Evolutionary conservation across 92 coral and sea anemone species (phyloP).

Genomic region (Palythoa heliodiscus): DNA sequence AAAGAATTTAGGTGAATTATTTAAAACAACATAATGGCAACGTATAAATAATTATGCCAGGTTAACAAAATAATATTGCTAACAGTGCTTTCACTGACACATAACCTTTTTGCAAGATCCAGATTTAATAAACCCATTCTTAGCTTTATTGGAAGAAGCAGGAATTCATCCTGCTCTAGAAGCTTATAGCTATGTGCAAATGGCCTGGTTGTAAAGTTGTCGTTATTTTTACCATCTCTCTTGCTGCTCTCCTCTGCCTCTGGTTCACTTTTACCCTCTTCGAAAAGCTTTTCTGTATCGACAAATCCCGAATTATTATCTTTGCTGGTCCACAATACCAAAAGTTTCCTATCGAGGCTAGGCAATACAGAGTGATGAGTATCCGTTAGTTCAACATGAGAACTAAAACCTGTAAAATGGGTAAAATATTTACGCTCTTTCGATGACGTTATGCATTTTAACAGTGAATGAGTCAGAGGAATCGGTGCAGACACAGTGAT

Average conservation of each 20-base stretch:
- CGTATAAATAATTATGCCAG: slow-evolving; percentile 55
- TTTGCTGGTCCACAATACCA: slow-evolving; percentile 32
- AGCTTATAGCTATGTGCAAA: slow-evolving; percentile 46
- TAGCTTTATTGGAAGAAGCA: slow-evolving; percentile 57
- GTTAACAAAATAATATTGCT: slow-evolving; percentile 53
- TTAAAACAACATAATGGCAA: slow-evolving; percentile 50
- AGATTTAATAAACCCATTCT: slow-evolving; percentile 46
- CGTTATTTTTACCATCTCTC: background rate
- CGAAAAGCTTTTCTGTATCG: background rate
- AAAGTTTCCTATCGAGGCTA: slow-evolving; percentile 42
- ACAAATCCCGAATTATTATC: background rate
- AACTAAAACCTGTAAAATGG: slow-evolving; percentile 54
- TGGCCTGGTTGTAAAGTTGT: slow-evolving; percentile 17
- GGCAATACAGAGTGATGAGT: slow-evolving; percentile 50
- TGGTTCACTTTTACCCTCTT: background rate
- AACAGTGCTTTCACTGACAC: slow-evolving; percentile 53
- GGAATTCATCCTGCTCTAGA: slow-evolving; percentile 58
- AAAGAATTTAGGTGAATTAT: slow-evolving; percentile 50
- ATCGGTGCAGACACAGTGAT: slow-evolving; percentile 49
- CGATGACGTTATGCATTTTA: slow-evolving; percentile 49
- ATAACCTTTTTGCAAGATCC: slow-evolving; percentile 64
- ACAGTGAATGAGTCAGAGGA: slow-evolving; percentile 45
- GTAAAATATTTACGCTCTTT: slow-evolving; percentile 46
- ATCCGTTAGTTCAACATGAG: slow-evolving; percentile 38
- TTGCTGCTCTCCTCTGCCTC: background rate